Evolutionary conservation across 2,113 vertebrate species (phyloP).

Genomic region (Phrynosoma platyrhinos): DNA sequence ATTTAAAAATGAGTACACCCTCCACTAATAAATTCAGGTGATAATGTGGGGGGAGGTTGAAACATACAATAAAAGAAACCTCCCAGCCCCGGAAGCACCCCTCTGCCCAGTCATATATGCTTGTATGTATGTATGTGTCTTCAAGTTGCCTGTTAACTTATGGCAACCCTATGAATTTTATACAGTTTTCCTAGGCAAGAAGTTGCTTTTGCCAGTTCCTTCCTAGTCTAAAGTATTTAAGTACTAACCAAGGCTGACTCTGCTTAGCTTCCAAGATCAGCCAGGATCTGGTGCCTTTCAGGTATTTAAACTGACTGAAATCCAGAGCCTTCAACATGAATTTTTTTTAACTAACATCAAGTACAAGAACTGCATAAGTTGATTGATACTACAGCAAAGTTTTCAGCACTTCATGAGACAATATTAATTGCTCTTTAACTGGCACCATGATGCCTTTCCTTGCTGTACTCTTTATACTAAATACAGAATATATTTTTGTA

Average conservation of each 20-base stretch:
- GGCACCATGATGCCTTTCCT: constrained; percentile 19
- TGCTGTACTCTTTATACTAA: constrained; percentile 14
- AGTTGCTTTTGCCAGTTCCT: too few relatives aligned
- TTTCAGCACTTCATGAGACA: background rate
- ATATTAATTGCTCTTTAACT: constrained; percentile 17
- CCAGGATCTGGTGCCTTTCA: too few relatives aligned
- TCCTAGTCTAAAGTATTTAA: too few relatives aligned
- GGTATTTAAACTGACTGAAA: too few relatives aligned
- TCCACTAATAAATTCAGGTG: background rate
- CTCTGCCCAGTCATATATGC: background rate
- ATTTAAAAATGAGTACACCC: too few relatives aligned
- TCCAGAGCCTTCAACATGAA: background rate
- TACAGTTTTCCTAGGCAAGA: too few relatives aligned
- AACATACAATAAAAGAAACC: background rate
- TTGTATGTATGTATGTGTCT: too few relatives aligned
- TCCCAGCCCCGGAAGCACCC: too few relatives aligned
- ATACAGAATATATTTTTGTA: background rate
- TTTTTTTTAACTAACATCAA: background rate
- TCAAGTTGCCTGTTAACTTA: too few relatives aligned
- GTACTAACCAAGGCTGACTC: too few relatives aligned
- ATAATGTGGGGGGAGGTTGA: background rate
- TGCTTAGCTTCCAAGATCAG: too few relatives aligned
- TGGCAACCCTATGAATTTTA: too few relatives aligned
- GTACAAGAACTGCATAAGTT: background rate
- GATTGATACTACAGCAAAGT: background rate